Percentiles rank a stretch among this genome's conserved stretches.
phyloP scores from a whole-genome alignment of 2,113 vertebrate species.

The Globicephala melas region DNA sequence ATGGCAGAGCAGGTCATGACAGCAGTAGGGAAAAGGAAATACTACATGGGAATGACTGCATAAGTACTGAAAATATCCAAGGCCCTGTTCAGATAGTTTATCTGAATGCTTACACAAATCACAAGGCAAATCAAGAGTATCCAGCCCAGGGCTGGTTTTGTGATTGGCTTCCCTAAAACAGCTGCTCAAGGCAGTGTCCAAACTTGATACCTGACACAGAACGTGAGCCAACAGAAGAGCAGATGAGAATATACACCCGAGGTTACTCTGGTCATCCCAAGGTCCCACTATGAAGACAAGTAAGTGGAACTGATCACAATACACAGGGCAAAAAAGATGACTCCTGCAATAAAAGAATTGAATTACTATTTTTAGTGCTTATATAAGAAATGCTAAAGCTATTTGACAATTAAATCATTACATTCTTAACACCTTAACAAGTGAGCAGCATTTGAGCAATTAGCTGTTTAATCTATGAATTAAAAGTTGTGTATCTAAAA shows the following conservation, averaged over 20 bases:
- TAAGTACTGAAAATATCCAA: slow-evolving; percentile 89
- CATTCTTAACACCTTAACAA: background rate
- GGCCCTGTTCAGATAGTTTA: slow-evolving; percentile 90
- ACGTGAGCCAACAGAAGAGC: slow-evolving; percentile 88
- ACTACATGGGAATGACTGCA: slow-evolving; percentile 86
- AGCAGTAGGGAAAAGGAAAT: slow-evolving; percentile 89
- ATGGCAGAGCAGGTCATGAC: slow-evolving; percentile 89
- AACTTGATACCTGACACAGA: slow-evolving; percentile 88
- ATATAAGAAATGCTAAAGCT: slow-evolving; percentile 9
- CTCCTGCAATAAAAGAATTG: slow-evolving; percentile 74
- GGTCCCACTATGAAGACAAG: slow-evolving; percentile 87
- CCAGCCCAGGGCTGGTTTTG: slow-evolving; percentile 87
- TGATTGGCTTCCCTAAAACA: slow-evolving; percentile 85
- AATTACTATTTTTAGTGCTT: slow-evolving; percentile 22
- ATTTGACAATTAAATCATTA: background rate
- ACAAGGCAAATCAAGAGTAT: slow-evolving; percentile 84
- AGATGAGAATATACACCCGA: slow-evolving; percentile 89
- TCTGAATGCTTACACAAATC: slow-evolving; percentile 87
- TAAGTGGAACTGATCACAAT: slow-evolving; percentile 85
- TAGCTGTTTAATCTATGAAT: background rate
- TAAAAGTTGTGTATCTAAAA: background rate
- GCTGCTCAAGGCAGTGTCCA: slow-evolving; percentile 87
- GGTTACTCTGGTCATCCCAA: slow-evolving; percentile 86
- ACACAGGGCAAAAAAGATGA: slow-evolving; percentile 86
- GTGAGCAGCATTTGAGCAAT: background rate